These are phyloP conservation scores for Muricea muricata DNA, from an alignment of 92 coral and sea anemone species.

Conservation along the genomic window DNA sequence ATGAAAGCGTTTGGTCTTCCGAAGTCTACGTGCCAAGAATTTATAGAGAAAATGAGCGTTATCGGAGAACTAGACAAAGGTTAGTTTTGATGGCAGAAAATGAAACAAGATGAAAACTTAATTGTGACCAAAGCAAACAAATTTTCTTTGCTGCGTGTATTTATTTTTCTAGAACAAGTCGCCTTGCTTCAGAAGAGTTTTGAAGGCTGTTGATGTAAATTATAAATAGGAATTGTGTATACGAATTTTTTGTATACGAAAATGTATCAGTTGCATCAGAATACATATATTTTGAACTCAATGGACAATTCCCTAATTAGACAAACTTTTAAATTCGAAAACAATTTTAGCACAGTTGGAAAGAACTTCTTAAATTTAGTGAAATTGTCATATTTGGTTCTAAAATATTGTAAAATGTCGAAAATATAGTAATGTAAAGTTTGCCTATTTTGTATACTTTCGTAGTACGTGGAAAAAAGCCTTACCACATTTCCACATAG, in stretches of 20 bases:
- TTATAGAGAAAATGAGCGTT: constrained; percentile 95
- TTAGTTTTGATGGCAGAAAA: constrained; percentile 13
- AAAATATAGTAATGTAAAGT: no score
- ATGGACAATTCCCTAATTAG: no score
- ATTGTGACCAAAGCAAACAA: not conserved
- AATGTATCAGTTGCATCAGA: no score
- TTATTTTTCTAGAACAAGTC: constrained; percentile 20
- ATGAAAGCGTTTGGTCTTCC: constrained; percentile 94
- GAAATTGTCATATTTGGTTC: no score
- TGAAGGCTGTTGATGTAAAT: constrained; percentile 6
- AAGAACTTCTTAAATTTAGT: no score
- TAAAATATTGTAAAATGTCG: no score
- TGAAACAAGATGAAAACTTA: not conserved
- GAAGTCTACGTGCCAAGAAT: constrained; percentile 78
- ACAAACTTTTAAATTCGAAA: no score
- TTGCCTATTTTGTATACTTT: no score
- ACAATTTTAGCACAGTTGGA: no score
- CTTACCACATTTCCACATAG: no score
- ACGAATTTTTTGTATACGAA: not conserved
- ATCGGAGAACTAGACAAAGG: constrained; percentile 85
- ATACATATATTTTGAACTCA: no score
- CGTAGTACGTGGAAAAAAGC: no score
- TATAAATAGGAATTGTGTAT: not conserved
- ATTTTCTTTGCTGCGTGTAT: not conserved
- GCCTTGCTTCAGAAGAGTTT: constrained; percentile 27